Evolutionary conservation across 2,113 vertebrate species (phyloP).

Genomic region (Mola mola): DNA sequence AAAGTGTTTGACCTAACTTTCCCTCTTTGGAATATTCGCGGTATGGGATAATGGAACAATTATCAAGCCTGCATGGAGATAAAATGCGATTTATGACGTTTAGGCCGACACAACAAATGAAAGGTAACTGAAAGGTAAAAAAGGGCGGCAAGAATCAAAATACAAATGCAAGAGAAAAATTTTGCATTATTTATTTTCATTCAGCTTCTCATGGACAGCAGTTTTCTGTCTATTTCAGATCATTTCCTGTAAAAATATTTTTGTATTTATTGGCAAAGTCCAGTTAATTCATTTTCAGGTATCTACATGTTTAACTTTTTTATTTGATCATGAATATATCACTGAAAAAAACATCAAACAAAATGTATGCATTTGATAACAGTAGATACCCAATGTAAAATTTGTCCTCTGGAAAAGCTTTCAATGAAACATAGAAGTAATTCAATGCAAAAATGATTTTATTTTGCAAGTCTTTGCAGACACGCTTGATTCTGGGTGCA

Average conservation of each 20-base stretch:
- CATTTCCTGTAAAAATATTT: too few species aligned
- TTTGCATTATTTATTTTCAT: too few species aligned
- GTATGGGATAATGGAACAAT: constrained; percentile 58
- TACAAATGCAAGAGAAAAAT: neutral
- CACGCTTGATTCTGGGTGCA: constrained; percentile 36
- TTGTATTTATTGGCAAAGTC: too few species aligned
- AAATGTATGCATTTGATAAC: too few species aligned
- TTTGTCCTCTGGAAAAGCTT: neutral
- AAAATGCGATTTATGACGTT: constrained; percentile 32
- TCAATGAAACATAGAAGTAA: too few species aligned
- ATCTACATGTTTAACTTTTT: too few species aligned
- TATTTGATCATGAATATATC: too few species aligned
- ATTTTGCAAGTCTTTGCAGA: constrained; percentile 45
- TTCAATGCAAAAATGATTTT: neutral
- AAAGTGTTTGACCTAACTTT: constrained; percentile 62
- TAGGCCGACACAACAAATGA: neutral
- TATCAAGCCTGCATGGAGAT: constrained; percentile 28
- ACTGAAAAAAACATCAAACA: too few species aligned
- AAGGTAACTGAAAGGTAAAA: constrained; percentile 8
- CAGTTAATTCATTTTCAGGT: too few species aligned
- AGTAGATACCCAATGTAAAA: neutral
- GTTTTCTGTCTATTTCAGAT: too few species aligned
- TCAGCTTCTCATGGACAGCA: too few species aligned
- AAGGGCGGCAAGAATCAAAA: neutral
- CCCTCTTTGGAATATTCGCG: constrained; percentile 39